Percentiles rank a stretch among this genome's conserved stretches.
These are phyloP conservation scores for Euzetes globulus DNA, from an alignment of 2,888 invertebrate genomes.

Conservation along the genomic window DNA sequence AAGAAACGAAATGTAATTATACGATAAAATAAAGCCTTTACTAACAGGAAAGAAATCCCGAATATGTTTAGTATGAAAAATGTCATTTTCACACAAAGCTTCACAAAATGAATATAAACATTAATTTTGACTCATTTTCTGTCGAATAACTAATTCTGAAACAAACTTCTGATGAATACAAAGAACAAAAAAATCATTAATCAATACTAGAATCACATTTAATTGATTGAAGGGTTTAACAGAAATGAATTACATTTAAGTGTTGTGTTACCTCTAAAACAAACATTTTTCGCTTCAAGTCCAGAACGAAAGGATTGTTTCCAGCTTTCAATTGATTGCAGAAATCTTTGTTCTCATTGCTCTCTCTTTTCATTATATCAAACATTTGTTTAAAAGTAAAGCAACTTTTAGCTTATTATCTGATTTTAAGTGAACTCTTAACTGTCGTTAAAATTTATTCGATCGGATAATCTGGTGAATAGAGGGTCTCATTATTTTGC, in stretches of 20 bases:
- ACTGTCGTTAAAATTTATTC: background rate
- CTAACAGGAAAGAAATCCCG: background rate
- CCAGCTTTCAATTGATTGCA: background rate
- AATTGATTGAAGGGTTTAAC: background rate
- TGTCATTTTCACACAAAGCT: background rate
- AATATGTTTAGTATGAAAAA: background rate
- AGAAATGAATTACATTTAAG: background rate
- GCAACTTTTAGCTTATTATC: background rate
- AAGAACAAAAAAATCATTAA: background rate
- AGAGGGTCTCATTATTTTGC: background rate
- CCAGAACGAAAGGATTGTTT: background rate
- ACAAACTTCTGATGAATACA: background rate
- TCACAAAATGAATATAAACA: background rate
- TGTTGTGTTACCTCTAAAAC: background rate
- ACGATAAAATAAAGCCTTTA: too few species aligned
- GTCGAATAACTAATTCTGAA: background rate
- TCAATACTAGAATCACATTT: background rate
- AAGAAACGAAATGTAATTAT: too few species aligned
- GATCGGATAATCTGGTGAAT: background rate
- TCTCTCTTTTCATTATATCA: background rate
- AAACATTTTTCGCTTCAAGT: background rate
- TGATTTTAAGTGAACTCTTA: constrained; percentile 1
- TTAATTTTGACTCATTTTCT: background rate
- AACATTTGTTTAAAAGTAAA: background rate
- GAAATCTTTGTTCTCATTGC: background rate